Percentiles rank a stretch among this genome's conserved stretches.
Conservation (phyloP, 2,113 vertebrate species). For the Sminthopsis crassicaudata region DNA sequence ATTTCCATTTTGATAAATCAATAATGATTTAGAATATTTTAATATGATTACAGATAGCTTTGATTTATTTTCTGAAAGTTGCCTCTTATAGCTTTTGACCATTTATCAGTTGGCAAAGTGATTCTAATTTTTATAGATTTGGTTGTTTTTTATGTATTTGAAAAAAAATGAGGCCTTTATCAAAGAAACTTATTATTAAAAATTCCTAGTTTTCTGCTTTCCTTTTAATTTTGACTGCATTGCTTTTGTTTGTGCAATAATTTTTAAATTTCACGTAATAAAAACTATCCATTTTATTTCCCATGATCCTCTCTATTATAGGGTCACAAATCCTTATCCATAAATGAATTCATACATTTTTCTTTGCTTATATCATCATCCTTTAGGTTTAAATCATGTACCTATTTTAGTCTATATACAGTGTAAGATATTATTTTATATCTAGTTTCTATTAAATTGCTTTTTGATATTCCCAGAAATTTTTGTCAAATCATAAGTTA, state of each 20-base stretch:
- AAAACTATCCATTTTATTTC: neutral
- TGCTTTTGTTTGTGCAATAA: neutral
- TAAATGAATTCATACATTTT: neutral
- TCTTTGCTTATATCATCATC: neutral
- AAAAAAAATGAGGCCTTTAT: neutral
- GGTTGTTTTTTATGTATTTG: neutral
- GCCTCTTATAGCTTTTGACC: too few relatives aligned
- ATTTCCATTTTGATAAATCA: too few relatives aligned
- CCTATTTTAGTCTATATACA: neutral
- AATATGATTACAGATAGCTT: too few relatives aligned
- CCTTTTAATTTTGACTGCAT: neutral
- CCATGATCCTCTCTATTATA: neutral
- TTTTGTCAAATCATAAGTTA: neutral
- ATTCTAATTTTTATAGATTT: too few relatives aligned
- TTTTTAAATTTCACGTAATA: neutral
- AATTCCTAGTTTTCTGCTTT: neutral
- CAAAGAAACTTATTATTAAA: neutral
- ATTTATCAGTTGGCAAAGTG: too few relatives aligned
- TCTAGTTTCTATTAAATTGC: neutral
- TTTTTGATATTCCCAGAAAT: neutral
- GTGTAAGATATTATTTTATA: neutral
- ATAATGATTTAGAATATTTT: too few relatives aligned
- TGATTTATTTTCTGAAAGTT: too few relatives aligned
- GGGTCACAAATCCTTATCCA: neutral
- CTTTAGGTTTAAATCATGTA: neutral